These are phyloP conservation scores for Drosophila prolongata DNA, from an alignment of 2,888 invertebrate species.

Conservation along the genomic window DNA sequence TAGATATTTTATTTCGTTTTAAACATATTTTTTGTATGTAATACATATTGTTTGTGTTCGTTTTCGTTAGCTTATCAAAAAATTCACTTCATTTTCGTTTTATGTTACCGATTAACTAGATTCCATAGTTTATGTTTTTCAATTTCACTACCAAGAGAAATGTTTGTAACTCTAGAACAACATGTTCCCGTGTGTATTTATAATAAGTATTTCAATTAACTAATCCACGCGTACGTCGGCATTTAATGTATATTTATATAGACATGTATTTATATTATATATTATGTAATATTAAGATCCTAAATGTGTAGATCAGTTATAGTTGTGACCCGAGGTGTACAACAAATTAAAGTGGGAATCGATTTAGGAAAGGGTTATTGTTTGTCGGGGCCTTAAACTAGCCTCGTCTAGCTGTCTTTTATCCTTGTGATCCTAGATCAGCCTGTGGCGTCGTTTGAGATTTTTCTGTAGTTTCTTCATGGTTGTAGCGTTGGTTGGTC, in stretches of 20 bases:
- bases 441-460: slow-evolving; percentile 59
- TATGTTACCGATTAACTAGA: slow-evolving; percentile 64
- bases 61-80: slow-evolving; percentile 63
- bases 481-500: slow-evolving; percentile 42
- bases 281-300: slow-evolving; percentile 33
- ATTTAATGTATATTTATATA: slow-evolving; percentile 18
- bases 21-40: slow-evolving; percentile 61
- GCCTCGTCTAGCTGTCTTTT: slow-evolving; percentile 66
- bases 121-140: slow-evolving; percentile 47
- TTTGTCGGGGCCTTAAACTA: slow-evolving; percentile 55
- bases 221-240: slow-evolving; percentile 37
- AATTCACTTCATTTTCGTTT: slow-evolving; percentile 43
- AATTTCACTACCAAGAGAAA: slow-evolving; percentile 74
- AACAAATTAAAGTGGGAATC: slow-evolving; percentile 36
- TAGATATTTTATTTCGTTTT: slow-evolving; percentile 45
- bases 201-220: slow-evolving; percentile 47
- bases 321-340: slow-evolving; percentile 43
- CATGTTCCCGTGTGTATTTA: slow-evolving; percentile 20
- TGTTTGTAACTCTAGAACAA: slow-evolving; percentile 49
- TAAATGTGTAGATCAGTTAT: slow-evolving; percentile 49
- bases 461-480: slow-evolving; percentile 34
- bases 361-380: slow-evolving; percentile 27
- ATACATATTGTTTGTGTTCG: slow-evolving; percentile 52
- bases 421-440: slow-evolving; percentile 33
- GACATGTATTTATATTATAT: slow-evolving; percentile 26